Conservation (phyloP, 2,113 vertebrate species). For the Kobus ellipsiprymnus region DNA sequence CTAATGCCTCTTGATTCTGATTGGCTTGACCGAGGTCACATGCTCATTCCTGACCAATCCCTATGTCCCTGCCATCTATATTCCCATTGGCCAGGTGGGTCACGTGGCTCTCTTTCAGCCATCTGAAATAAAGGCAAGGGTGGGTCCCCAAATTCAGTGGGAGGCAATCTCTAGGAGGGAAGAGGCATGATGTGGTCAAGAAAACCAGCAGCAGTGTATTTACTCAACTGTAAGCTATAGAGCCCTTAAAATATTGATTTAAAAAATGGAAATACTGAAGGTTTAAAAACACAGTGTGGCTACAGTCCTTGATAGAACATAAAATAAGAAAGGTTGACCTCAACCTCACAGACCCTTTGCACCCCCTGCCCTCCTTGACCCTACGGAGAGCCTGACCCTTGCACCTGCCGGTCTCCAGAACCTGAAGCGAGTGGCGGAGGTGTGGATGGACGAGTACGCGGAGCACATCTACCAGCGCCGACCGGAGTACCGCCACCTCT, state of each 20-base stretch:
- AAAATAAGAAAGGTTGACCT: not conserved
- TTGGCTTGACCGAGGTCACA: not conserved
- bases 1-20: not conserved
- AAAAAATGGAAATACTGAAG: not conserved
- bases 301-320: not conserved
- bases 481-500: slow-evolving; percentile 96
- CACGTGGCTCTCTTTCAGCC: not conserved
- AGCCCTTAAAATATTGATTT: not conserved
- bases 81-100: not conserved
- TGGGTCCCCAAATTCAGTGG: not conserved
- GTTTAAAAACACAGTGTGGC: not conserved
- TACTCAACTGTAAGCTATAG: not conserved
- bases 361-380: not conserved
- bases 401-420: slow-evolving; percentile 81
- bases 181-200: not conserved
- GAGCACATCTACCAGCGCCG: slow-evolving; percentile 96
- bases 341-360: not conserved
- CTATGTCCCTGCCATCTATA: not conserved
- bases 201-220: not conserved
- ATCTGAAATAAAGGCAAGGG: not conserved
- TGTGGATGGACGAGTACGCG: slow-evolving; percentile 99
- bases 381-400: not conserved
- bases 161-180: not conserved
- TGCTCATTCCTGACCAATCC: not conserved
- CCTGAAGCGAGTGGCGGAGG: slow-evolving; percentile 95